Conservation (phyloP, 1,140 invertebrate species). For the Penaeus indicus region DNA sequence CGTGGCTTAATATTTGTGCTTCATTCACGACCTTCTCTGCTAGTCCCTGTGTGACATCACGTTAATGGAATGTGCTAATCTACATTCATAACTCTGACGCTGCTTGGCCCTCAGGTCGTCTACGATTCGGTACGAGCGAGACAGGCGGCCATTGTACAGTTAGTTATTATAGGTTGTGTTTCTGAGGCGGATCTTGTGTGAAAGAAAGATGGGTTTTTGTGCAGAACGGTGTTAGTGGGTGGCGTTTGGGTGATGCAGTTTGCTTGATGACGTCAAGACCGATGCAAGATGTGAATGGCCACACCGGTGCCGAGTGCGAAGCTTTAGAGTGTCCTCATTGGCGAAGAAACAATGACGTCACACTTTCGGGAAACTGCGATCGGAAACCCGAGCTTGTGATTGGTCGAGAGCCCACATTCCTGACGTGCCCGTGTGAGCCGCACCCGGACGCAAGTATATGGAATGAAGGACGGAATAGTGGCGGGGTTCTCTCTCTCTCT, state of each 20-base stretch:
- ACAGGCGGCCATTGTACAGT: too few species aligned
- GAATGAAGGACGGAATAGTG: background rate
- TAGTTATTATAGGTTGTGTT: too few species aligned
- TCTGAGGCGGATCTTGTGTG: too few species aligned
- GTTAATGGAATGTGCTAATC: constrained; percentile 40
- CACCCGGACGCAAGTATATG: constrained; percentile 26
- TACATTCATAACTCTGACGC: background rate
- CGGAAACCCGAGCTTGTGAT: constrained; percentile 25
- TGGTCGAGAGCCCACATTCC: constrained; percentile 46
- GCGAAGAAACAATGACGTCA: constrained; percentile 43
- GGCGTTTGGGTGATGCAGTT: constrained; percentile 38
- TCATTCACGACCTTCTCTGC: constrained; percentile 44
- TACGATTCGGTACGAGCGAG: background rate
- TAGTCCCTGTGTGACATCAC: constrained; percentile 27
- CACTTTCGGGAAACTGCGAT: constrained; percentile 36
- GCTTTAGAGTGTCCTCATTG: constrained; percentile 19
- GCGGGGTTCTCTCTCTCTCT: background rate
- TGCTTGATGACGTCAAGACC: constrained; percentile 33
- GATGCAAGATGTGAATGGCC: constrained; percentile 32
- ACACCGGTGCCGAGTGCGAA: constrained; percentile 24
- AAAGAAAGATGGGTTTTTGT: too few species aligned
- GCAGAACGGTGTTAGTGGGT: background rate
- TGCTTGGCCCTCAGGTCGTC: background rate
- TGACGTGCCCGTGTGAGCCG: constrained; percentile 39
- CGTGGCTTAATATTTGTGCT: constrained; percentile 41